Evolutionary conservation across 1,140 invertebrate species (phyloP).

Genomic region (Drosophila punjabiensis): DNA sequence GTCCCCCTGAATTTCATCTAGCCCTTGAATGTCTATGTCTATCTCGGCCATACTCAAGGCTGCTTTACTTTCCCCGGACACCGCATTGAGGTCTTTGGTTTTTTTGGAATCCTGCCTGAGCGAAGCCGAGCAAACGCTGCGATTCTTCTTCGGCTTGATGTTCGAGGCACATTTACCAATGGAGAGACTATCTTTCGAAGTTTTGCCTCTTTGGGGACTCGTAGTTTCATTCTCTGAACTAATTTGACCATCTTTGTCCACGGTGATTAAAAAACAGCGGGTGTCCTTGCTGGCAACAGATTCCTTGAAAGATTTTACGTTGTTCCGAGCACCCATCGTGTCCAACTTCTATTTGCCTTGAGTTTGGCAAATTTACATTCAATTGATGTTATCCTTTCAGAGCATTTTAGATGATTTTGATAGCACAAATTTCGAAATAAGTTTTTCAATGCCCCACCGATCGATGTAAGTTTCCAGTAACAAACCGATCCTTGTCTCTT

Average conservation of each 20-base stretch:
- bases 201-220: neutral
- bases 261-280: constrained; percentile 43
- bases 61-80: neutral
- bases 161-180: neutral
- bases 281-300: constrained; percentile 6
- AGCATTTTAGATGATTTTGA: constrained; percentile 5
- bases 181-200: neutral
- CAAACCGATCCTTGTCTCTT: too few species aligned
- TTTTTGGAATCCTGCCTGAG: constrained; percentile 28
- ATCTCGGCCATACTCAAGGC: neutral
- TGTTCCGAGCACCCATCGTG: constrained; percentile 6
- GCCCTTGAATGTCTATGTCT: neutral
- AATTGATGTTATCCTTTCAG: neutral
- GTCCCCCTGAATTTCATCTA: constrained; percentile 1
- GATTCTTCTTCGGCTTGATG: constrained; percentile 2
- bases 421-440: neutral
- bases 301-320: neutral
- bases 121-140: constrained; percentile 37
- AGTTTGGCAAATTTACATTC: neutral
- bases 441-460: neutral
- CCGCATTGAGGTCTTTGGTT: neutral
- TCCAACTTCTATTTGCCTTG: neutral
- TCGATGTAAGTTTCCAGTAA: neutral
- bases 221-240: neutral
- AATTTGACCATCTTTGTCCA: constrained; percentile 40